Percentiles rank a stretch among this genome's conserved stretches.
These are phyloP conservation scores for Emmelina monodactyla DNA, from an alignment of 2,888 invertebrate genomes.

Conservation along the genomic window DNA sequence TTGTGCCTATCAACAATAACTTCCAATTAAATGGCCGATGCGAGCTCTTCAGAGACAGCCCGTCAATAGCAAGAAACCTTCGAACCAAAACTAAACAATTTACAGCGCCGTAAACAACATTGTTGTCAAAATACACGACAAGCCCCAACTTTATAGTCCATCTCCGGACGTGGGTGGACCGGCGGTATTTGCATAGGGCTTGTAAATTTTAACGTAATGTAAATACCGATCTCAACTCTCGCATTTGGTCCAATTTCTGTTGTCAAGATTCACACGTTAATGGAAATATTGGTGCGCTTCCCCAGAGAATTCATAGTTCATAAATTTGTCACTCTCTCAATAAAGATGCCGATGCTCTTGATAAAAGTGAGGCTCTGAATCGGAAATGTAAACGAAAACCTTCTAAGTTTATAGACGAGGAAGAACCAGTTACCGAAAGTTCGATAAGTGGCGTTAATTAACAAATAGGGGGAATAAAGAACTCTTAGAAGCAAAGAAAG, in stretches of 20 bases:
- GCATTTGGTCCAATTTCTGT: too few relatives aligned
- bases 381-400: constrained; percentile 19
- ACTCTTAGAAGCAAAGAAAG: constrained; percentile 25
- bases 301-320: constrained; percentile 15
- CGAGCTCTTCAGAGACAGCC: constrained; percentile 19
- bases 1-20: constrained; percentile 36
- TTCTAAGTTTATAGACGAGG: constrained; percentile 17
- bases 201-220: constrained; percentile 18
- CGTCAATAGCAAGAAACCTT: constrained; percentile 13
- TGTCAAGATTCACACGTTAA: too few relatives aligned
- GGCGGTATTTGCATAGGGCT: constrained; percentile 24
- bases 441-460: constrained; percentile 48
- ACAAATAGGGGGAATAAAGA: constrained; percentile 34
- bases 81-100: constrained; percentile 31
- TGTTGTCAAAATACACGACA: constrained; percentile 26
- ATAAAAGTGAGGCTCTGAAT: neutral
- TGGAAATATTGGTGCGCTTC: constrained; percentile 3
- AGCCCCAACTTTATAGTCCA: constrained; percentile 18
- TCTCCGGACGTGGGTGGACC: constrained; percentile 19
- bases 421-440: constrained; percentile 31
- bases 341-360: constrained; percentile 11
- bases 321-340: constrained; percentile 17
- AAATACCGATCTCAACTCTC: neutral
- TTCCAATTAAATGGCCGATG: constrained; percentile 43
- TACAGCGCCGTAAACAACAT: constrained; percentile 29